Evolutionary conservation across 2,888 invertebrate species (phyloP).

Genomic region (Amblyjoppa fuscipennis): DNA sequence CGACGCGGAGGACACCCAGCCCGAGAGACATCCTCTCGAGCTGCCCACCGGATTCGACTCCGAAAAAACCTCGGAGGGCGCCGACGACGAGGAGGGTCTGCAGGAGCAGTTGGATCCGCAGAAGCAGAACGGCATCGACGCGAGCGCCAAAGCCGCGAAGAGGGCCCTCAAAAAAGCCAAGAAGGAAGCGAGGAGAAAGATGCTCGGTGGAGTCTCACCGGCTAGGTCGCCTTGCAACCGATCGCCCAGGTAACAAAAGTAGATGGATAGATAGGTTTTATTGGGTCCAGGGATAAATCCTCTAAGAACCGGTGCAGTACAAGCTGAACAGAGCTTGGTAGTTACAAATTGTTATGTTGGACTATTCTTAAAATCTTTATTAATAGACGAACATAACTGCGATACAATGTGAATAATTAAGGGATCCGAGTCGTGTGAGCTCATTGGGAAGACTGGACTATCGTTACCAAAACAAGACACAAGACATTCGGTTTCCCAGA

Average conservation of each 20-base stretch:
- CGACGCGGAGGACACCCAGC: conserved; percentile 87
- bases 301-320: too few species aligned
- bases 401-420: too few species aligned
- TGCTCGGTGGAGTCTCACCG: conserved; percentile 87
- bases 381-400: too few species aligned
- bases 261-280: too few species aligned
- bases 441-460: too few species aligned
- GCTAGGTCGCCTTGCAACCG: conserved; percentile 84
- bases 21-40: conserved; percentile 82
- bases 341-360: too few species aligned
- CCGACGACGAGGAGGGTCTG: conserved; percentile 74
- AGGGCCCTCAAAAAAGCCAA: conserved; percentile 93
- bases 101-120: conserved; percentile 81
- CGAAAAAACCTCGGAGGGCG: conserved; percentile 69
- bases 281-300: too few species aligned
- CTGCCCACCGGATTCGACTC: conserved; percentile 73
- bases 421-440: too few species aligned
- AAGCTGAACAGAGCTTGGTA: too few species aligned
- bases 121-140: conserved; percentile 81
- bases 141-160: conserved; percentile 89
- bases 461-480: too few species aligned
- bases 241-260: conserved; percentile 79
- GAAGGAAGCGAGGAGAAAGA: conserved; percentile 91
- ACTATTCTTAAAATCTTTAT: too few species aligned
- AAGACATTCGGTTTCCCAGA: too few species aligned